Percentiles rank a stretch among this genome's conserved stretches.
These are phyloP conservation scores for Akabosia matsudoensis DNA, from an alignment of 1,140 invertebrate genomes.

Conservation along the genomic window DNA sequence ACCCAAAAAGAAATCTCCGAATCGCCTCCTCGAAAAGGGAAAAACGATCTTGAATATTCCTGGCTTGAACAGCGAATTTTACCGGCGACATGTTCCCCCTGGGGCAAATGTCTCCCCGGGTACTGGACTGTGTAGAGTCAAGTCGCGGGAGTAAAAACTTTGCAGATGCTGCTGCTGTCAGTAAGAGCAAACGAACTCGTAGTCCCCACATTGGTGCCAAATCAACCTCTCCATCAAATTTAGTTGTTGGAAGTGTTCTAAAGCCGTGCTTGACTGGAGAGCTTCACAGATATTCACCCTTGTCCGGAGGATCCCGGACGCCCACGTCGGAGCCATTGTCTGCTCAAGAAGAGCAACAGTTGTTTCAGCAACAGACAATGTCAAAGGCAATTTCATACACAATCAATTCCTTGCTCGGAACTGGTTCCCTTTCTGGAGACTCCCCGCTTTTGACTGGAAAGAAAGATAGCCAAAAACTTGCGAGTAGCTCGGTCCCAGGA, in stretches of 20 bases:
- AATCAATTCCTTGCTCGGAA: constrained; percentile 38
- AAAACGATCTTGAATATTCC: constrained; percentile 38
- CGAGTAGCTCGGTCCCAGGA: too few relatives aligned
- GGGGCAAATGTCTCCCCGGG: neutral
- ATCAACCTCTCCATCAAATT: constrained; percentile 19
- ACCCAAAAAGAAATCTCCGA: constrained; percentile 33
- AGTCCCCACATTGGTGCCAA: constrained; percentile 33
- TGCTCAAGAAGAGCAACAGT: neutral
- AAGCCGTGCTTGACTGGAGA: constrained; percentile 1
- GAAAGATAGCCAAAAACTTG: too few relatives aligned
- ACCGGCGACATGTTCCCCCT: constrained; percentile 15
- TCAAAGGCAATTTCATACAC: constrained; percentile 43
- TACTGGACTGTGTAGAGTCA: neutral
- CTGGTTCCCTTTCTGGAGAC: neutral
- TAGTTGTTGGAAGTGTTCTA: neutral
- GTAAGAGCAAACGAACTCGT: constrained; percentile 17
- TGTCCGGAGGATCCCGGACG: neutral
- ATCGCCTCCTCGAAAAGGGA: neutral
- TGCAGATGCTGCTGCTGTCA: neutral
- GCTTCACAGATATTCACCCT: neutral
- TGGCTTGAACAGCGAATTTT: constrained; percentile 34
- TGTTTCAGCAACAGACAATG: constrained; percentile 36
- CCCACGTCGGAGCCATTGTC: neutral
- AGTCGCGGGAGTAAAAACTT: neutral
- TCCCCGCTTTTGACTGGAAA: neutral